Evolutionary conservation across 2,113 vertebrate species (phyloP).

Genomic region (Thunnus thynnus): DNA sequence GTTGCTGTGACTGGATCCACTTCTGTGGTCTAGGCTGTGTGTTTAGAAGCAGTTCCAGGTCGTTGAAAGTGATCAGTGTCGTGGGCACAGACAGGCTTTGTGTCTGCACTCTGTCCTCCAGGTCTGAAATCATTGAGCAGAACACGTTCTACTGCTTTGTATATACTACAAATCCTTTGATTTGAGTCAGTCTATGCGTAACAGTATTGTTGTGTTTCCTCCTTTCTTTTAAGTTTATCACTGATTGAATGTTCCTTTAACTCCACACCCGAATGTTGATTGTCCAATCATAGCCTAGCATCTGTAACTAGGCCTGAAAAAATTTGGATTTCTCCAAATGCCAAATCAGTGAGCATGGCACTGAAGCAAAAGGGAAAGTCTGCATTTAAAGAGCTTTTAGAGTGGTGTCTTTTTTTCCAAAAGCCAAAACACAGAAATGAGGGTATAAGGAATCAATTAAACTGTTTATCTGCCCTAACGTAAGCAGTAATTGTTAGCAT

Average conservation of each 20-base stretch:
- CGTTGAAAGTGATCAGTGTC: slow-evolving; percentile 69
- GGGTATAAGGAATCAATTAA: background rate
- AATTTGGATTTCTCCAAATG: background rate
- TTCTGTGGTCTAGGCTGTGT: slow-evolving; percentile 74
- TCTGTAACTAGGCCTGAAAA: background rate
- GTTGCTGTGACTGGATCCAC: slow-evolving; percentile 73
- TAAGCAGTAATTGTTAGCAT: background rate
- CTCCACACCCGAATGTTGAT: background rate
- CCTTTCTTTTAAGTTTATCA: slow-evolving; percentile 27
- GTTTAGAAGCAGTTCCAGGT: slow-evolving; percentile 76
- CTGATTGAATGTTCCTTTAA: slow-evolving; percentile 13
- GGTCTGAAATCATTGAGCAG: slow-evolving; percentile 62
- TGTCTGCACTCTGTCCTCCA: slow-evolving; percentile 68
- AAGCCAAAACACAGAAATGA: background rate
- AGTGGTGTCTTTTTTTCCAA: background rate
- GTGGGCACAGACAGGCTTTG: slow-evolving; percentile 57
- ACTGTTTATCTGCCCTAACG: background rate
- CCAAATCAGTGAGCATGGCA: too few relatives aligned
- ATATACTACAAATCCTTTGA: slow-evolving; percentile 53
- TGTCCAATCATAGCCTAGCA: slow-evolving; percentile 30
- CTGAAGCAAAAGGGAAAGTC: too few relatives aligned
- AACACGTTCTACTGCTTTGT: slow-evolving; percentile 59
- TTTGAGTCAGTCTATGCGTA: slow-evolving; percentile 30
- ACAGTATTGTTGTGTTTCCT: slow-evolving; percentile 11
- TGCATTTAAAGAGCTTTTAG: too few relatives aligned